Evolutionary conservation across 2,888 invertebrate species (phyloP), one percentile per base, ranked within the genome.

Genomic region (Ashinkailepas kermadecensis): DNA sequence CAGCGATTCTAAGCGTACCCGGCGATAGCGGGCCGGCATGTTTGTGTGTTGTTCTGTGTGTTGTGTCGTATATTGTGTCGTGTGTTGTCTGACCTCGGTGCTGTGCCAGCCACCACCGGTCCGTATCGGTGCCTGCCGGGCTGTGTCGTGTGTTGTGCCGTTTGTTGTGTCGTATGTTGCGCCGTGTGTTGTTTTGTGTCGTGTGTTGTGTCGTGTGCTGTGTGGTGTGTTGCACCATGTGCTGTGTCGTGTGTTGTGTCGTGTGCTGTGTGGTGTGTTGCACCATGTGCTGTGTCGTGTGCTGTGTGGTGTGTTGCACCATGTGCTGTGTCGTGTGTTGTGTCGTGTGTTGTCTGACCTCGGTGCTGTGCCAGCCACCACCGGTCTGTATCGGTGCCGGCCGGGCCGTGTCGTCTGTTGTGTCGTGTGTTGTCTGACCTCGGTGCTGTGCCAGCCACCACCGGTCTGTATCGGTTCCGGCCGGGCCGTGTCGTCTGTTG

Each of bases 91-190:
- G 67, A 67, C 67, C 67, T 67, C 25, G 23, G 23, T 67, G 65
- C 23, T 62, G 15, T 21, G 21, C 9, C 74, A 74, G 74, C 74
- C 74, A 74, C 74, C 56, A 74, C 74, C 74, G 56, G 21, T 74
- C 74, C 0, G 74, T 74, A 0, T 74, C 74, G 56, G 74, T 74
- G 21, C 74, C 74, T 0, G 13, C 74, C 0, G 56, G 23, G 21
- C 74, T 56, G 56, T 39, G 39, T 39, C 4, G 39, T 39, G 39
- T 39, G 39, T 39, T 39, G 39, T 39, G 39, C 4, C 39, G 39
- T 39, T 1, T 39, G 3, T 12, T 67, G 65, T 23, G n/a, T n/a
- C n/a, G n/a, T n/a, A n/a, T n/a, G n/a, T n/a, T n/a, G n/a, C n/a
- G n/a, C n/a, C n/a, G n/a, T n/a, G n/a, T n/a, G n/a, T n/a, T n/a